Percentiles rank a stretch among this genome's conserved stretches.
phyloP scores from a whole-genome alignment of 2,888 invertebrate species.

The Sinelater perroti region DNA sequence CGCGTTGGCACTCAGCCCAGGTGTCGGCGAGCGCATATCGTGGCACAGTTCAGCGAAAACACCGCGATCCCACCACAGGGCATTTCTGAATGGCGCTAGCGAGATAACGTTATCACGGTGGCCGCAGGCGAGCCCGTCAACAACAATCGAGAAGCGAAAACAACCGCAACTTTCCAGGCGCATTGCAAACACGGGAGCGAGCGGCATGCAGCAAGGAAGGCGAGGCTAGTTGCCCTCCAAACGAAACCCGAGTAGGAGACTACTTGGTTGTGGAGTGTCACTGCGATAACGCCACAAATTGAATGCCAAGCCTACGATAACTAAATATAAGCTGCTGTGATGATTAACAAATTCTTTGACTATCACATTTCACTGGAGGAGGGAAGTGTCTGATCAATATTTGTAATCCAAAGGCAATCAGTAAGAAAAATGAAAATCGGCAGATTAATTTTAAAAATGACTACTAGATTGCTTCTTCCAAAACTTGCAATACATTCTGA shows the following conservation, averaged over 20 bases:
- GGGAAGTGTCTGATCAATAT: background rate
- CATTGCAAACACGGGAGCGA: background rate
- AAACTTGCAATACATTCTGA: too few relatives aligned
- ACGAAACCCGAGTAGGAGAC: background rate
- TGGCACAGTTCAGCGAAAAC: background rate
- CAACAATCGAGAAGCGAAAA: constrained; percentile 17
- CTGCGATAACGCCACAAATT: too few relatives aligned
- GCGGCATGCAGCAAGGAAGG: too few relatives aligned
- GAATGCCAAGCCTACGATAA: too few relatives aligned
- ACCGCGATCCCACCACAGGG: constrained; percentile 21
- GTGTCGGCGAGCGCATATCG: constrained; percentile 7
- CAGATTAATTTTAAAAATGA: too few relatives aligned
- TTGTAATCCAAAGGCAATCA: background rate
- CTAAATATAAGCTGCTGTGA: too few relatives aligned
- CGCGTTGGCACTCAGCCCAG: background rate
- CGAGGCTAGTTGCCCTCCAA: background rate
- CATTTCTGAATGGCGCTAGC: constrained; percentile 9
- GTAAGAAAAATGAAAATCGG: background rate
- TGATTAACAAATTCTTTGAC: too few relatives aligned
- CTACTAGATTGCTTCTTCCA: too few relatives aligned
- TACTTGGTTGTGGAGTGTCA: too few relatives aligned
- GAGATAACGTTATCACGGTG: constrained; percentile 23
- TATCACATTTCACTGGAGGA: background rate
- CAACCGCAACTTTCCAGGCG: too few relatives aligned
- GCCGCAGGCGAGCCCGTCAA: constrained; percentile 13